These are phyloP conservation scores for Stomatorhinus ivindoensis DNA, from an alignment of 2,113 vertebrate species.

Conservation along the genomic window DNA sequence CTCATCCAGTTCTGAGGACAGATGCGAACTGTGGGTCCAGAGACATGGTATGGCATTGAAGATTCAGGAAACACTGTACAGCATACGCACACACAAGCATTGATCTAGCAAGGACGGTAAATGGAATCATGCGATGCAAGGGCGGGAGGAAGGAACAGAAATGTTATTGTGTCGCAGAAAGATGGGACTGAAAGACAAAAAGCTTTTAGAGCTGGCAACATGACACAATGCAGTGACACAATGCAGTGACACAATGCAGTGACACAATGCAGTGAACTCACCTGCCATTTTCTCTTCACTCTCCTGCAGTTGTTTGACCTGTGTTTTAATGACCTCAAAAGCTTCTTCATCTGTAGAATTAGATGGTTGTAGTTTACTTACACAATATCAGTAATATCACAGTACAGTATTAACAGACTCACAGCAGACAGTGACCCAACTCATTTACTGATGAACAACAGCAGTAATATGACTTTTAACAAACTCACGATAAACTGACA, in stretches of 20 bases:
- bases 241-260: not conserved
- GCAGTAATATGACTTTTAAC: too few relatives aligned
- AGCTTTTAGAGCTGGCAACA: not conserved
- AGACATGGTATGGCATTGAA: not conserved
- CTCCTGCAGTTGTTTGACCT: not conserved
- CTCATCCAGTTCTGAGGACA: conserved; percentile 26
- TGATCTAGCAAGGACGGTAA: too few relatives aligned
- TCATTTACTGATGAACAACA: not conserved
- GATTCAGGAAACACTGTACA: too few relatives aligned
- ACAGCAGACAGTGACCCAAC: not conserved
- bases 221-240: not conserved
- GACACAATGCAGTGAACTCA: not conserved
- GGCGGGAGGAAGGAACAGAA: too few relatives aligned
- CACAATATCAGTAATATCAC: not conserved
- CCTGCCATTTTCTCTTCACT: not conserved
- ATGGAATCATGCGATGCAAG: too few relatives aligned
- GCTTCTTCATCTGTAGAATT: not conserved
- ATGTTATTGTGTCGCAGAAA: not conserved
- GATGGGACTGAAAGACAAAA: not conserved
- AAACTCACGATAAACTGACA: too few relatives aligned
- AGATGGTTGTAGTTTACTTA: not conserved
- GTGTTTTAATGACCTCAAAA: not conserved
- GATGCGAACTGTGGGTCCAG: not conserved
- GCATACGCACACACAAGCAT: too few relatives aligned
- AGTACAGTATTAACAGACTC: not conserved